Conservation (phyloP, 2,888 invertebrate genomes). For the Troides helena region DNA sequence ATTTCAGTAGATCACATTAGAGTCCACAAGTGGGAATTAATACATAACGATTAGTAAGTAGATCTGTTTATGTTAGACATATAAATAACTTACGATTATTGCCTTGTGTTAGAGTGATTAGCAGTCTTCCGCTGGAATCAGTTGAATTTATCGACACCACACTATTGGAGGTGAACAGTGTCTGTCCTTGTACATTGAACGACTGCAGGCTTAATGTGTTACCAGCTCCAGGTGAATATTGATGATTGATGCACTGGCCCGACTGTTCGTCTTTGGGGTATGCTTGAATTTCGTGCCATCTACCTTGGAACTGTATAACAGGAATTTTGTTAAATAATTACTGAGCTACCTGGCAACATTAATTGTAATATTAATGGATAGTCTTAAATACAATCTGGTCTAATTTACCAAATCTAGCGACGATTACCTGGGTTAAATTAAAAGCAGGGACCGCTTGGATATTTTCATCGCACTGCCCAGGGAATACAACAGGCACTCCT, state of each 20-base stretch:
- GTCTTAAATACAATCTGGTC: no score
- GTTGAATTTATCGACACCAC: slow-evolving; percentile 40
- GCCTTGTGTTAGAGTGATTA: slow-evolving; percentile 40
- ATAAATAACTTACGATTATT: slow-evolving; percentile 43
- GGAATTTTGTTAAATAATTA: no score
- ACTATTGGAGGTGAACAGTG: slow-evolving; percentile 38
- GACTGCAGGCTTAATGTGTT: slow-evolving; percentile 45
- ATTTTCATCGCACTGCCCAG: slow-evolving; percentile 56
- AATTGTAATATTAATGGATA: no score
- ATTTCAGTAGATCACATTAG: no score
- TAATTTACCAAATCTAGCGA: no score
- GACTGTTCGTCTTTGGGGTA: slow-evolving; percentile 50
- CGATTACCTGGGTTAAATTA: slow-evolving; percentile 42
- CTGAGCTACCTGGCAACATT: no score
- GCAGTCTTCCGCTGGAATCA: slow-evolving; percentile 50
- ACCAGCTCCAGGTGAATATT: slow-evolving; percentile 38
- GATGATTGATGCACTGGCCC: slow-evolving; percentile 57
- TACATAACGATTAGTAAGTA: no score
- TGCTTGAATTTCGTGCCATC: slow-evolving; percentile 54
- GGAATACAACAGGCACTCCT: slow-evolving; percentile 53
- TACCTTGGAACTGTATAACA: slow-evolving; percentile 46
- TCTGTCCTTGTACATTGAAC: slow-evolving; percentile 46
- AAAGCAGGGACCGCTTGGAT: slow-evolving; percentile 51
- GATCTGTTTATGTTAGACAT: no score
- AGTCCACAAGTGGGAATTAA: no score